Base-by-base conservation (phyloP, 2,888 invertebrate species). In the Agrilus mali region DNA sequence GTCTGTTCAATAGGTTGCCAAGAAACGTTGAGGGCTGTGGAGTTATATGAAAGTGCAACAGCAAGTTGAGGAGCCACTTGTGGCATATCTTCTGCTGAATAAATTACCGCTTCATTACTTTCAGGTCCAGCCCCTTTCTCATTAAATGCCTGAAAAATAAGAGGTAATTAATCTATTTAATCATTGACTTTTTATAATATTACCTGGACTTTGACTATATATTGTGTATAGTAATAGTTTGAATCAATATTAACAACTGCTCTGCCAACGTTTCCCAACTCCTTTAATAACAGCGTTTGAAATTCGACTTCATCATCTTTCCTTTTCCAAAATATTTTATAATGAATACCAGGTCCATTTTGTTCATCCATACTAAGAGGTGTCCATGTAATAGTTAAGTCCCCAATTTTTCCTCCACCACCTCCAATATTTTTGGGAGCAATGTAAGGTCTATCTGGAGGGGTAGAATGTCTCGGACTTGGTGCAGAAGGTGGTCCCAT, bases 361-460 rank as follows among this genome's bases (percentile, higher is more conserved):
- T 93, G 92, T 52, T 92, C 78, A 47, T 86, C 75, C 0, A 77
- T 67, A 47, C 78, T 72, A 22, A 94, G 61, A 0, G 88, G 83
- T 53, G 78, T 74, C 95, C 95, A 96, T 0, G 80, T 86, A 41
- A 97, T 89, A 1, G 88, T 86, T 4, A 97, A 76, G 60, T 93
- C 93, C 0, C 95, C 94, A 48, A 92, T 89, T 66, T 94, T 95
- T 10, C 95, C 95, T 36, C 95, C 95, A 4, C 96, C 96, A 0
- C 96, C 95, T 13, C 87, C 79, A 33, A 97, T 76, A 55, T 87
- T 84, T 5, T 69, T 62, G 2, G 94, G 94, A 6, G 83, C 76
- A 55, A 78, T 77, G 51, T 78, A 80, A 0, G 93, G 93, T 48
- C 73, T 77, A 54, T 86, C 87, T 3, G 87, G 78, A 31, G 80